phyloP scores from a whole-genome alignment of 2,888 invertebrate species.

The Apodemia mormo region DNA sequence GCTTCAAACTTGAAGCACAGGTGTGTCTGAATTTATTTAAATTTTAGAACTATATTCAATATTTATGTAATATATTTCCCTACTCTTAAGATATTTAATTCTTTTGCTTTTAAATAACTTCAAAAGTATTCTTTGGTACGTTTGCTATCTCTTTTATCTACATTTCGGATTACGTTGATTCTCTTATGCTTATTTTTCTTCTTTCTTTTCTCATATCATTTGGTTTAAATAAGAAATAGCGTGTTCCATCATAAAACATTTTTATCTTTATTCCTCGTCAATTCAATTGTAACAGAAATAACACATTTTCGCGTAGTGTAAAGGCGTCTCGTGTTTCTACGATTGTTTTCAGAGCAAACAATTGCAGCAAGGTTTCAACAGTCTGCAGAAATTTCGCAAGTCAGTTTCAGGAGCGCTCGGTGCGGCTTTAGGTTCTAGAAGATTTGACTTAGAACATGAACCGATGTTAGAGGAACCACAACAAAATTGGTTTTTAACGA shows the following conservation, averaged over 20 bases:
- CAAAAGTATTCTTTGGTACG: too few relatives aligned
- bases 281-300: constrained; percentile 42
- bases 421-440: constrained; percentile 74
- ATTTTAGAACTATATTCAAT: too few relatives aligned
- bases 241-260: constrained; percentile 18
- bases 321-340: constrained; percentile 79
- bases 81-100: too few relatives aligned
- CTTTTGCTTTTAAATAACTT: too few relatives aligned
- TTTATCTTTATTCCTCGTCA: constrained; percentile 73
- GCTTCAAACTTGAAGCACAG: too few relatives aligned
- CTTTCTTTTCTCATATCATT: neutral
- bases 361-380: constrained; percentile 82
- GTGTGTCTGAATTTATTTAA: too few relatives aligned
- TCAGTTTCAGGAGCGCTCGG: constrained; percentile 85
- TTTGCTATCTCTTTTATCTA: too few relatives aligned
- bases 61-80: too few relatives aligned
- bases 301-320: constrained; percentile 66
- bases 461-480: constrained; percentile 74
- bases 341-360: constrained; percentile 80
- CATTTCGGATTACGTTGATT: too few relatives aligned
- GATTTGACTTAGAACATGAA: constrained; percentile 76
- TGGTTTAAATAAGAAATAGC: neutral
- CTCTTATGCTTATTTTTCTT: too few relatives aligned
- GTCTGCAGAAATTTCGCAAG: constrained; percentile 86
- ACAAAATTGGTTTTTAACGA: constrained; percentile 90